Base-by-base conservation (phyloP, 2,888 invertebrate genomes). In the Orthonychiurus folsomi region DNA sequence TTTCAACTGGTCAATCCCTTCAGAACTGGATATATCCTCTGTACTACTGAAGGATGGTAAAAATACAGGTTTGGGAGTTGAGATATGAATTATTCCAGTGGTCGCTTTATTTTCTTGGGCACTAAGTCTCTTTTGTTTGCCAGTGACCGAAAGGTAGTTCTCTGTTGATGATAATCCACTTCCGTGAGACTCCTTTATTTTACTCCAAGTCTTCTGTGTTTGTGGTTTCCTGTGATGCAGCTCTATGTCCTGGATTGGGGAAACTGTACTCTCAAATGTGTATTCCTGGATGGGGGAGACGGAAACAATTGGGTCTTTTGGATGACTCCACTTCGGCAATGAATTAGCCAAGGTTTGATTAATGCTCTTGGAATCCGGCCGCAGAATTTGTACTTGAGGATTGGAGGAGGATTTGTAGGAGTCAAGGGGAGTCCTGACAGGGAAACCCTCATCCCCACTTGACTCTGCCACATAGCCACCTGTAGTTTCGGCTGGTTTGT, bases 221-320 rank as follows among this genome's bases (percentile, higher is more conserved):
- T 37, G 37, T 37, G 37, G 37, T 15, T 37, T 37, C 37, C 37
- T 37, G 37, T 15, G 37, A n/a, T 3, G 28, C 15, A 62, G 23
- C 2, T 64, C 57, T 15, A 55, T 37, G 21, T 67, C 65, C 20
- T 61, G 56, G 20, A 64, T 64, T n/a, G 67, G 67, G 12, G 65
- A 50, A 15, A 56, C 56, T 23, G 65, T 65, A 21, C 61, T 59
- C 21, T 28, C 21, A 3, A 55, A n/a, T 25, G 65, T 50, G 23
- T 59, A 66, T 50, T 66, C 66, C 2, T 64, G 62, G 21, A 64
- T 56, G 26, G 66, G 66, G 3, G 66, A 54, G 21, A 63, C 48
- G 25, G 60, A 59, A 47, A 59, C 59, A 21, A 66, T 21, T 1
- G 60, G 62, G 5, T 25, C 18, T n/a, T n/a, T 20, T n/a, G 18